phyloP scores from a whole-genome alignment of 2,797 vertebrate species.

The Salarias fasciatus region DNA sequence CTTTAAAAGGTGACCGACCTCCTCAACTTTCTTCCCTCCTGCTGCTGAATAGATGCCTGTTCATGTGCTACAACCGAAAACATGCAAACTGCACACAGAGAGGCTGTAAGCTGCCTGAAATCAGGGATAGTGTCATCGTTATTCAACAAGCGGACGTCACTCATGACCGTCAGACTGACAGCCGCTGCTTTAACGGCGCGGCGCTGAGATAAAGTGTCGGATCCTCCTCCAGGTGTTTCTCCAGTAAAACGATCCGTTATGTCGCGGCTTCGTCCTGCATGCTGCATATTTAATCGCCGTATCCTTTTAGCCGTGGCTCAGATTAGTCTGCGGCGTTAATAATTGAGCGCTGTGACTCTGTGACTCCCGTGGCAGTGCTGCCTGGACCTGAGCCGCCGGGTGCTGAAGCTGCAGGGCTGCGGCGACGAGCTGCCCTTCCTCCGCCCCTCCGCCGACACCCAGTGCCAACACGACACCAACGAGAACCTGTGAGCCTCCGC shows the following conservation, averaged over 20 bases:
- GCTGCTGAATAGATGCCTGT: too few species aligned
- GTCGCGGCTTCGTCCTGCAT: not conserved
- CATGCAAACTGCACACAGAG: too few species aligned
- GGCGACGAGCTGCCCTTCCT: slow-evolving; percentile 90
- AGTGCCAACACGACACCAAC: slow-evolving; percentile 80
- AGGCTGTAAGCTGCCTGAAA: too few species aligned
- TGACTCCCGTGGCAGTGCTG: slow-evolving; percentile 84
- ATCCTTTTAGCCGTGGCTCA: not conserved
- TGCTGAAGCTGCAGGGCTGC: slow-evolving; percentile 84
- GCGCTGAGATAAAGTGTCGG: not conserved
- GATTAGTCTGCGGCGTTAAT: slow-evolving; percentile 10
- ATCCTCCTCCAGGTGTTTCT: not conserved
- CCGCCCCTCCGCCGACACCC: slow-evolving; percentile 66
- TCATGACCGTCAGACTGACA: not conserved
- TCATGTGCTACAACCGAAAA: too few species aligned
- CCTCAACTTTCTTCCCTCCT: too few species aligned
- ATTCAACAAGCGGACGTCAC: too few species aligned
- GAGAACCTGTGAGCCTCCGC: slow-evolving; percentile 80
- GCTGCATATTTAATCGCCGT: too few species aligned
- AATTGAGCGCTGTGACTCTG: slow-evolving; percentile 18
- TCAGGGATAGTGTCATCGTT: too few species aligned
- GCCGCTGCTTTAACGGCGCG: too few species aligned
- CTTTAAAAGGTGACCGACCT: too few species aligned
- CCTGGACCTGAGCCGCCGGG: slow-evolving; percentile 87
- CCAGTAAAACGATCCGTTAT: not conserved